Evolutionary conservation across 1,140 invertebrate species (phyloP), one percentile per base, ranked within the genome.

Genomic region (Campoletis sonorensis): DNA sequence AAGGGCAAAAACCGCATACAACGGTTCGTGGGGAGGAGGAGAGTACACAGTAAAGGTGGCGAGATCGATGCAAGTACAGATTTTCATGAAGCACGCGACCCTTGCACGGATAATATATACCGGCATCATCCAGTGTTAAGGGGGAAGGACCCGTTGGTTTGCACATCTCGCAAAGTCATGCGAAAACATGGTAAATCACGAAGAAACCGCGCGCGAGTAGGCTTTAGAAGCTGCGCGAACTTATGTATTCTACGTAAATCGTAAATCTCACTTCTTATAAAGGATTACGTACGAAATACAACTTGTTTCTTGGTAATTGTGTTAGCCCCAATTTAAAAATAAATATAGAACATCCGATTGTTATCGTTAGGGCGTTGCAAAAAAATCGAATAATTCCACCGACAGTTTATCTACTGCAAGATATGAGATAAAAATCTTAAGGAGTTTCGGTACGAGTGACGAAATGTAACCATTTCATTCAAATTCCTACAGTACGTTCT

Each of bases 101-200:
- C 18, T 54, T 21, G 51, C 11, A 21, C 18, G 51, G 51, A 54
- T 18, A 54, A 54, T 54, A 54, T 54, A 54, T 54, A 54, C n/a
- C 3, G 51, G 51, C 51, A 54, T 54, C 51, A 54, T n/a, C 51
- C n/a, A 18, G 51, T 1, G 51, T 21, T n/a, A 54, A 18, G 51
- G 51, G 51, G n/a, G 51, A 54, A 21, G 51, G 51, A 54, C 16
- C 51, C 51, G 51, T 54, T 54, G n/a, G 51, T 54, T 54, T 54
- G 10, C n/a, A 54, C 51, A 54, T 54, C 51, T 54, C 18, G 51
- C 16, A 18, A 54, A 21, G 51, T 18, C 51, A 21, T 54, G 51
- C 51, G 10, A 54, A 54, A 54, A 21, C 51, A 54, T 54, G 51
- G 51, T 54, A 54, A 54, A 54, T 54, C 51, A 54, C 51, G 51